Base-by-base conservation (phyloP, 1,140 invertebrate species). In the Bombus pyrosoma region DNA sequence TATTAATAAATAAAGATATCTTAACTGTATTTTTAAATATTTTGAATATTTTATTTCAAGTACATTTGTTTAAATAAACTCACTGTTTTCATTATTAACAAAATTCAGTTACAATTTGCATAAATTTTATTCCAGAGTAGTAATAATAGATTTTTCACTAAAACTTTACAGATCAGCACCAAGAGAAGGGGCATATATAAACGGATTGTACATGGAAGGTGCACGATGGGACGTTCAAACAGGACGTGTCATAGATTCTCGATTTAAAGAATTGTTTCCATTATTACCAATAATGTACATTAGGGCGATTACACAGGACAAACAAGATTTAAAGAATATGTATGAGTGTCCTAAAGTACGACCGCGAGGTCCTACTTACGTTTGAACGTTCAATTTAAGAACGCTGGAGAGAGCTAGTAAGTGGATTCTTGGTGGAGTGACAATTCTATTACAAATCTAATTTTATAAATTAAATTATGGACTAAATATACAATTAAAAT, bases 351-450 rank as follows among this genome's bases (percentile, higher is more conserved):
- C 99, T 94, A 99, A 99, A 95, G 99, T 98, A 15, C 96, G 97
- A 90, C 96, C 95, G 91, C 96, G 98, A 86, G 99, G 98, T 5
- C 97, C 97, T 8, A 99, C 98, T 1, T 99, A 97, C 92, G 98
- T 99, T 2, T 99, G 98, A 98, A 99, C 98, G 1, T 99, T 99
- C 93, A 99, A 99, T 94, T 95, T 99, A 22, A 98, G 98, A 95
- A 98, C n/a, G n/a, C 97, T 1, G 93, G 98, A 99, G 90, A 98
- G 98, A 89, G 95, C 98, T 0, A 96, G 98, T 0, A 98, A 98
- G 92, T 99, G 98, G 99, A 97, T 98, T 6, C 94, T 99, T 43
- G 98, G 97, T 28, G 98, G 99, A 22, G 98, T 99, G 0, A 98
- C 98, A 13, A 96, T 99, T 53, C 94, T 99, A 37, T 95, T 99